Evolutionary conservation across 2,797 vertebrate species (phyloP).

Genomic region (Mus minutoides): DNA sequence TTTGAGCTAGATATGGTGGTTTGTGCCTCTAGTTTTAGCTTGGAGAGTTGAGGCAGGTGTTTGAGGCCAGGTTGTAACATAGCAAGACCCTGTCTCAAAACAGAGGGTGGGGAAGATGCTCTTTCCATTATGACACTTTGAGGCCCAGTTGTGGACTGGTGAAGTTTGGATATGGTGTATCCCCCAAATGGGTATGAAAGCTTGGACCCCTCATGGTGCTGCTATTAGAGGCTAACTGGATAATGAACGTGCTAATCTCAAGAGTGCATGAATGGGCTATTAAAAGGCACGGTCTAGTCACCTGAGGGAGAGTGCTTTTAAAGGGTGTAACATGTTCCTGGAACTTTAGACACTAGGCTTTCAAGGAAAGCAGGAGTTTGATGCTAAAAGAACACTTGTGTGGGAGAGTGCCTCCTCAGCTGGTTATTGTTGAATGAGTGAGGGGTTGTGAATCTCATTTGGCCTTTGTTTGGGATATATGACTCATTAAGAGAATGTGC

Average conservation of each 20-base stretch:
- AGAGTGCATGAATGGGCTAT: neutral
- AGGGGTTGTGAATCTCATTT: neutral
- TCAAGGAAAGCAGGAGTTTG: slow-evolving; percentile 1
- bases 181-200: neutral
- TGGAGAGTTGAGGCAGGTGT: neutral
- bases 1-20: neutral
- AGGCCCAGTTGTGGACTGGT: neutral
- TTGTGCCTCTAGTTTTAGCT: neutral
- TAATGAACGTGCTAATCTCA: neutral
- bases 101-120: neutral
- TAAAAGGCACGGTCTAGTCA: neutral
- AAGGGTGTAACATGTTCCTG: neutral
- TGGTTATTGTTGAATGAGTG: slow-evolving; percentile 21
- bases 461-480: slow-evolving; percentile 16
- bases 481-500: neutral
- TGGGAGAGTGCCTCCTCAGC: neutral
- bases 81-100: neutral
- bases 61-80: neutral
- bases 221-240: neutral
- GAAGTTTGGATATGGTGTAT: neutral
- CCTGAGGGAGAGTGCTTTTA: neutral
- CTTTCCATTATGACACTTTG: neutral
- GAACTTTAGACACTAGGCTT: neutral
- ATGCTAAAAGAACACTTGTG: slow-evolving; percentile 1
- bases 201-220: neutral